phyloP scores from a whole-genome alignment of 2,113 vertebrate genomes.

The Halcyon malimbica region DNA sequence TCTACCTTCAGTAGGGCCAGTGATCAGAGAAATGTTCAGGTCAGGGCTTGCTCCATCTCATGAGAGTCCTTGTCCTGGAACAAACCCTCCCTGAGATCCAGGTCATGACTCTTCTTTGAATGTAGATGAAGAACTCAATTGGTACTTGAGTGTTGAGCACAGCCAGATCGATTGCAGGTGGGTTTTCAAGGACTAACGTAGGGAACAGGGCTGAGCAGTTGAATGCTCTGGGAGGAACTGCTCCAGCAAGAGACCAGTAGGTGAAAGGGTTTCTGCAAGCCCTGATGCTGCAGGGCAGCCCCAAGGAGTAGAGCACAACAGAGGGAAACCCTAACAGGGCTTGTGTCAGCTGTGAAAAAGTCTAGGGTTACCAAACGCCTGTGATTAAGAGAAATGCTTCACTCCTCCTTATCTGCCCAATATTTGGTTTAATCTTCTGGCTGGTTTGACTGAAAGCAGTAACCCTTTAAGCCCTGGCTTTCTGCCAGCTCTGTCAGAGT shows the following conservation, averaged over 20 bases:
- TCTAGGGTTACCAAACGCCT: background rate
- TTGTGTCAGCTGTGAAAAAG: background rate
- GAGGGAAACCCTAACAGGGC: no score
- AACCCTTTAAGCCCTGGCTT: background rate
- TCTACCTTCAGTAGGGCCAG: rapidly evolving
- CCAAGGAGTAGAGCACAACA: background rate
- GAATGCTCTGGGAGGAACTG: background rate
- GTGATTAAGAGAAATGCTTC: background rate
- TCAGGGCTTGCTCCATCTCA: background rate
- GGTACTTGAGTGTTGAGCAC: no score
- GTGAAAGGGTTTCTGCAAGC: background rate
- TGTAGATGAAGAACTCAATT: background rate
- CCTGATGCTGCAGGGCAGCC: background rate
- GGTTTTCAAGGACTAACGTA: background rate
- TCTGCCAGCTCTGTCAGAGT: background rate
- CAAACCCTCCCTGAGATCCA: background rate
- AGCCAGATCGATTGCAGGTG: background rate
- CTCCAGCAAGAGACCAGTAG: background rate
- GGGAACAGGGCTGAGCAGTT: background rate
- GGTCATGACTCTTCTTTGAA: background rate
- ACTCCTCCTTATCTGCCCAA: background rate
- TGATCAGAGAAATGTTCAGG: rapidly evolving
- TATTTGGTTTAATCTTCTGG: background rate
- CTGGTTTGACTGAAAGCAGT: background rate
- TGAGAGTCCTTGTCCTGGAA: background rate